Evolutionary conservation across 2,113 vertebrate species (phyloP), one percentile per base, ranked within the genome.

Genomic region (Charadrius vociferus): DNA sequence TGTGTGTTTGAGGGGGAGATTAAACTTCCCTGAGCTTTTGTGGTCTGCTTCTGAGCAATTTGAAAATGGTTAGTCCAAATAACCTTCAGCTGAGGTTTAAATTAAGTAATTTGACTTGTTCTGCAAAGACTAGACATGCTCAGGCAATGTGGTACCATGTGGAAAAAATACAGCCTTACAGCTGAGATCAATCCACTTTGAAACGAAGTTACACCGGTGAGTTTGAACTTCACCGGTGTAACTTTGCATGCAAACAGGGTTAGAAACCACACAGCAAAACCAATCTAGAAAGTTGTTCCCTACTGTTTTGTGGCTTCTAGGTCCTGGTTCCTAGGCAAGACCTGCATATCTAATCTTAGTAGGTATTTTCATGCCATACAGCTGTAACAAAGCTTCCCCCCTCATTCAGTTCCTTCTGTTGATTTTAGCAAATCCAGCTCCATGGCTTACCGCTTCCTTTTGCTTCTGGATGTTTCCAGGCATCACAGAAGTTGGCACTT

Each of bases 1-100:
- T 50, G 3, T 7, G 12, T 29, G 8, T 34, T 24, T 0, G 0
- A 26, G 10, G 3, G 5, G 2, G 3, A 21, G 2, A 62, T 41
- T 45, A 92, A 75, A 71, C 1, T 59, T 68, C 15, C 15, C 9
- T 21, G 23, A 43, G 52, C 15, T 61, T 73, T 52, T 73, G n/a
- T 27, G 22, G 7, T 19, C 50, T 79, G 18, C 13, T 66, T 74
- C 16, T 47, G 45, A 63, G 36, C 5, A 83, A 68, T 61, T 3
- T 49, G n/a, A 17, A 90, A 90, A 62, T 29, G 2, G 3, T 62
- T 49, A 53, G 34, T 24, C 6, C 61, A 88, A 79, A 72, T 7
- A 65, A 73, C 12, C 23, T 61, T 37, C 62, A 75, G 22, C 26
- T 68, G 67, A 88, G 9, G 3, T 21, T 63, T 86, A 50, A 75